Evolutionary conservation across 2,888 invertebrate species (phyloP), one percentile per base, ranked within the genome.

Genomic region (Apodemia zela): DNA sequence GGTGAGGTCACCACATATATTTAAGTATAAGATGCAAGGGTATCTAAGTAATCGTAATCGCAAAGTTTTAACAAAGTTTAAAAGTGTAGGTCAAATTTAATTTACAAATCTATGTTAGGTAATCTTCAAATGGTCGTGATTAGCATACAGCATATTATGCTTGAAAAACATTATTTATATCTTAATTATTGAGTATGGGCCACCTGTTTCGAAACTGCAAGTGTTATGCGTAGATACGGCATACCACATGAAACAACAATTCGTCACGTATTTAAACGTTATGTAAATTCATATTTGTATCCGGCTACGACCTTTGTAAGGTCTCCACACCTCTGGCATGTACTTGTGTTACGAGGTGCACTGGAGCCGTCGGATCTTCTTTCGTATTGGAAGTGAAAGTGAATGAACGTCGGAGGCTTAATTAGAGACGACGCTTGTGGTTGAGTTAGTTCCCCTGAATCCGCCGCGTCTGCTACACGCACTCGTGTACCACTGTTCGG

Each of bases 401-500:
- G 88, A 90, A 89, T 89, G 91, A 90, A 88, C 88, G 86, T 82
- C 86, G 78, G 85, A 89, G 88, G 84, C 89, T 91, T 91, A 91
- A 90, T 91, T 91, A 90, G 89, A 90, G 91, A 90, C 86, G 87
- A 88, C 85, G 80, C 80, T 79, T 77, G 83, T 80, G 84, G 77
- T 79, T 80, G 85, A 83, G 86, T 78, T 87, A 91, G 91, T 91
- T 84, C 84, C 85, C 83, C 85, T 77, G 82, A 79, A 79, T 75
- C 79, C 83, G 81, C 71, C 87, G 89, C 87, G 85, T 78, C 72
- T 71, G 70, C 74, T 82, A 78, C 84, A 78, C 89, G 88, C 79
- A 81, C 75, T 73, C 66, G 73, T 73, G 68, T 72, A 68, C 71
- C 58, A 63, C 66, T 63, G 66, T 65, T 61, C 61, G 61, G 51